Evolutionary conservation across 2,888 invertebrate genomes (phyloP).

Genomic region (Scaeva pyrastri): DNA sequence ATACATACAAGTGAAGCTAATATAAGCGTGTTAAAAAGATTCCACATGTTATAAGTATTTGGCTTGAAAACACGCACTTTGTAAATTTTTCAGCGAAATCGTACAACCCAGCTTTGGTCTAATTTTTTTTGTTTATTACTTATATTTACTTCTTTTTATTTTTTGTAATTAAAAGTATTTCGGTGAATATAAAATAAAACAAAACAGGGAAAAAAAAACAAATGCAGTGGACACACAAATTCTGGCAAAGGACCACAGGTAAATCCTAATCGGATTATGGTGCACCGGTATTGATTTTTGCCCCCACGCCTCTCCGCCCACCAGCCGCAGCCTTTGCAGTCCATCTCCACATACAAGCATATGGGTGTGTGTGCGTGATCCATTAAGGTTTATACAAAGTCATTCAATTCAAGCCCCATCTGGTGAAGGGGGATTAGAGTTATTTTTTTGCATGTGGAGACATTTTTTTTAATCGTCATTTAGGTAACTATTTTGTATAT

Average conservation of each 20-base stretch:
- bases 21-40: too few species aligned
- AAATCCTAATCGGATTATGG: constrained; percentile 75
- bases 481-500: too few species aligned
- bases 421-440: constrained; percentile 65
- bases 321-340: neutral
- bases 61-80: too few species aligned
- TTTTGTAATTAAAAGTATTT: constrained; percentile 71
- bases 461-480: constrained; percentile 26
- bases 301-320: too few species aligned
- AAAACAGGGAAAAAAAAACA: neutral
- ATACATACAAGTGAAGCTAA: too few species aligned
- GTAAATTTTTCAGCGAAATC: too few species aligned
- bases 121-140: constrained; percentile 21
- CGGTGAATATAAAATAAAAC: constrained; percentile 13
- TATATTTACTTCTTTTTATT: constrained; percentile 32
- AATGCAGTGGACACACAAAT: neutral
- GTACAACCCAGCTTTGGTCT: neutral
- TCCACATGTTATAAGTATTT: too few species aligned
- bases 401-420: constrained; percentile 61
- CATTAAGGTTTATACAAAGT: constrained; percentile 66
- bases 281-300: constrained; percentile 73
- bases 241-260: constrained; percentile 59
- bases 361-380: constrained; percentile 48
- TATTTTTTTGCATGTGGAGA: neutral
- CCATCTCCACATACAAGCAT: constrained; percentile 36